Base-by-base conservation (phyloP, 2,888 invertebrate species). In the Dolichomitus sp. region DNA sequence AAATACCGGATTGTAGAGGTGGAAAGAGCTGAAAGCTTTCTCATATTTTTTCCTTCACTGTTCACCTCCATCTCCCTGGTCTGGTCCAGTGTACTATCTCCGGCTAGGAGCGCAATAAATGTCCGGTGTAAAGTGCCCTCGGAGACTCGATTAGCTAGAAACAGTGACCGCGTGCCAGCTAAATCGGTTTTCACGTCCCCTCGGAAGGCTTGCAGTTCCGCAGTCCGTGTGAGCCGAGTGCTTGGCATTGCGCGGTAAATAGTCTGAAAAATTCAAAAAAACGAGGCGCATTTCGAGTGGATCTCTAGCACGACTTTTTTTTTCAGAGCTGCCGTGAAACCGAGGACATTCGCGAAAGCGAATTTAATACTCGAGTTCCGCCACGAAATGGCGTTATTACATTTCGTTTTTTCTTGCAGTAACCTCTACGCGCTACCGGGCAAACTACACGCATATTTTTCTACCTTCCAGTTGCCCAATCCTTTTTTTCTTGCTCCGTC, bases 321-420 rank as follows among this genome's bases (percentile, higher is more conserved):
- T 61, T 61, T 54, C 19, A 59, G 12, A 33, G 54, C 37, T 57
- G 54, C 54, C 63, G 57, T 37, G 33, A 63, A 79, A 45, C 65
- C 40, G 19, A 48, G 30, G 70, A 59, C 27, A 77, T 80, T 75
- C 61, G 37, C 40, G 48, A 52, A 50, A 52, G 30, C 50, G 69
- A 75, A n/a, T 83, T 83, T 80, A 79, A 83, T 79, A 61, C 77
- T 52, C 61, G 59, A 63, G 74, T 80, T 75, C 68, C 78, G 50
- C 83, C 74, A 77, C 65, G 70, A 83, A 83, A 85, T 81, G 69
- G 81, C 61, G 76, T 83, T 79, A 79, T 79, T 81, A 83, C 78
- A 42, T 78, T 77, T 79, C 9, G 37, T 37, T 57, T 52, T 73
- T 50, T 45, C 70, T 50, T 52, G 19, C 65, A 75, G 33, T 0